Conservation (phyloP, 2,113 vertebrate species). For the Rhinichthys klamathensis region DNA sequence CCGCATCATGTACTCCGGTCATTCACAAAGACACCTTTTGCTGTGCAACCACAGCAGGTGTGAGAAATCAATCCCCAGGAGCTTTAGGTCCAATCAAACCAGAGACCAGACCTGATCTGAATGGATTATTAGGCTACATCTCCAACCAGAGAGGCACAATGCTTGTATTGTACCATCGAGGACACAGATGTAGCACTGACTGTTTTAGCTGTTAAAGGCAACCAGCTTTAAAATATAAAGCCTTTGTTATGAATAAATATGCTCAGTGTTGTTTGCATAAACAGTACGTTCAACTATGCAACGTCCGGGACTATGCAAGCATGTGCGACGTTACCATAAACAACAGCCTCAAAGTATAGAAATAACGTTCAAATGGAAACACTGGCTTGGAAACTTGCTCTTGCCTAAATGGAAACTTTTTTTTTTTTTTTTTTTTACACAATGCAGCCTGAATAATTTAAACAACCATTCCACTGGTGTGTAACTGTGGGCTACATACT, state of each 20-base stretch:
- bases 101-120: background rate
- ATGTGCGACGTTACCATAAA: background rate
- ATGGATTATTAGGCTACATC: background rate
- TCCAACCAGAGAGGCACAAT: background rate
- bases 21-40: background rate
- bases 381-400: conserved; percentile 28
- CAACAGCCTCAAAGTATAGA: conserved; percentile 30
- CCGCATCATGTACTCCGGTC: background rate
- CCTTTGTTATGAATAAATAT: conserved; percentile 28
- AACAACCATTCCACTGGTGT: background rate
- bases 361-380: conserved; percentile 16
- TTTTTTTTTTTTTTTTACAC: conserved; percentile 19
- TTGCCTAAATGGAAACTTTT: conserved; percentile 25
- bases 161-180: background rate
- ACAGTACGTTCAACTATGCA: conserved; percentile 3
- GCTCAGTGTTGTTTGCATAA: conserved; percentile 23
- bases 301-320: background rate
- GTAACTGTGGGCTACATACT: background rate
- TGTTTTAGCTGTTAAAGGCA: background rate
- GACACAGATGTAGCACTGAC: background rate
- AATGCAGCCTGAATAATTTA: conserved; percentile 30
- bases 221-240: conserved; percentile 1
- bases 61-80: background rate
- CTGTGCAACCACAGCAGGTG: background rate
- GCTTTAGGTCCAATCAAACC: background rate